Base-by-base conservation (phyloP, 2,113 vertebrate species). In the Semnornis frantzii region DNA sequence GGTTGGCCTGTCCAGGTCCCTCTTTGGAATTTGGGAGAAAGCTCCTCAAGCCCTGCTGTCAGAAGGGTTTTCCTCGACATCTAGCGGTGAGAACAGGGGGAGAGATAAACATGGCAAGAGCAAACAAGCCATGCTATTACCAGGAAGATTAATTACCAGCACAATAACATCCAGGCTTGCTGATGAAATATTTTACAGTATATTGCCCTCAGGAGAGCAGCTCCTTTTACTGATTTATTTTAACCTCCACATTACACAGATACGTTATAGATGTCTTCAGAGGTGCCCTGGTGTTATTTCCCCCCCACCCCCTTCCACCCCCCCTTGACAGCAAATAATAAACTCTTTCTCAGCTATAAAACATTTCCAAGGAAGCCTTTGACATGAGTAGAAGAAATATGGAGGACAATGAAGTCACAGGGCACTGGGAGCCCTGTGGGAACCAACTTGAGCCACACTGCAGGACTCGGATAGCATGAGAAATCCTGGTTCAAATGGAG, bases 161-260 rank as follows among this genome's bases (percentile, higher is more conserved):
- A 15, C 91, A 97, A 90, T 82, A 81, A 93, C 92, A 94, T 93
- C 85, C 92, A 95, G 92, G 72, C 91, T 83, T 94, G 93, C 85
- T 87, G 97, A 96, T 94, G 95, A 96, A 96, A 95, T 97, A 94
- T 95, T 95, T 95, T 82, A 84, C 83, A 93, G 89, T 59, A 24
- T 90, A 96, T 92, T 90, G 81, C 74, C 75, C 95, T 86, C 97
- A 82, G 82, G 95, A 92, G 97, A 90, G 78, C 19, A 37, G 33
- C 58, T 93, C 77, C 76, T 95, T 96, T 95, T 93, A 69, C 83
- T 95, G 93, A 96, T 97, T 96, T 97, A 96, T 96, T 94, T 96
- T 85, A 96, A 95, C 88, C 89, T 93, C 85, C 81, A 84, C 89
- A 86, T 96, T 90, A 73, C 5, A 9, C 89, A 95, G 87, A 91